Evolutionary conservation across 2,797 vertebrate genomes (phyloP).

Genomic region (Acridotheres tristis): DNA sequence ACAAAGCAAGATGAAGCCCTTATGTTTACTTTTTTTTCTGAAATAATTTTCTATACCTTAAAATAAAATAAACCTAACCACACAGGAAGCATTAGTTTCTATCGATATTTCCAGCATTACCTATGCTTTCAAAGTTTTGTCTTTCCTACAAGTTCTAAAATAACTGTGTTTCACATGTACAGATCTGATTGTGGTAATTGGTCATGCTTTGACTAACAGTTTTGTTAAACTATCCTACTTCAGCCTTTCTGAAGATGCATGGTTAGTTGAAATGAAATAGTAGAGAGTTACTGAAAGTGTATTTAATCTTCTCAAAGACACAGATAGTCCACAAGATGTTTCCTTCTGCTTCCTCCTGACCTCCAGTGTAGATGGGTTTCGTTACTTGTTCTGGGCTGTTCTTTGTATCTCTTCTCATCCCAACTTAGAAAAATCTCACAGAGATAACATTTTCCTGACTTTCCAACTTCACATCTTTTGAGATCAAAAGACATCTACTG

Average conservation of each 20-base stretch:
- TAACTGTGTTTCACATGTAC: fast-evolving
- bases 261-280: neutral
- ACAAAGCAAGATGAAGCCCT: neutral
- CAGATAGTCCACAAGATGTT: neutral
- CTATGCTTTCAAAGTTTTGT: neutral
- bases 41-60: neutral
- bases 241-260: neutral
- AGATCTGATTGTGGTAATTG: neutral
- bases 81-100: neutral
- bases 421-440: neutral
- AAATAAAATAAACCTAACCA: neutral
- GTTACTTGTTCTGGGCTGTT: neutral
- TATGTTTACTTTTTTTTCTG: neutral
- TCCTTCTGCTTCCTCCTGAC: neutral
- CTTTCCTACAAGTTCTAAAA: neutral
- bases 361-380: neutral
- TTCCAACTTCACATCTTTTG: neutral
- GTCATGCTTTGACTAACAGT: neutral
- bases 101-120: neutral
- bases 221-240: neutral
- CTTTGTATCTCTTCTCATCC: neutral
- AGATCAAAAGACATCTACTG: neutral
- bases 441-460: neutral
- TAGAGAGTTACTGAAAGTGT: neutral
- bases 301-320: neutral